A percentile compares a stretch with the other conserved stretches of the same genome.
phyloP scores from a whole-genome alignment of 2,888 invertebrate species.

The Balanococcus diminutus region DNA sequence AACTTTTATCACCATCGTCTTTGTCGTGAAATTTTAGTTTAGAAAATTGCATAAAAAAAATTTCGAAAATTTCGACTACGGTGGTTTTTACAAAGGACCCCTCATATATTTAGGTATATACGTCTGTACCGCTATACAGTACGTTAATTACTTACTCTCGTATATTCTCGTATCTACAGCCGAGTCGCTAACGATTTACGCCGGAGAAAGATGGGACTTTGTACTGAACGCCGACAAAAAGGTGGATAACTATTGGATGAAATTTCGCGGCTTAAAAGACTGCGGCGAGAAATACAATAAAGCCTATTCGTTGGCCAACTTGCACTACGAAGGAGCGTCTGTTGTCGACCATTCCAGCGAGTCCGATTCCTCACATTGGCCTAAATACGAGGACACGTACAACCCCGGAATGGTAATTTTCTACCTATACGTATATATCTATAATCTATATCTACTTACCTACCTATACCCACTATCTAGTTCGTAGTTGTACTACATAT shows the following conservation, averaged over 20 bases:
- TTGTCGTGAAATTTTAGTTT: no score
- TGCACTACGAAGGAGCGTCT: slow-evolving; percentile 70
- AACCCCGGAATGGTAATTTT: slow-evolving; percentile 60
- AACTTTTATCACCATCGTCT: no score
- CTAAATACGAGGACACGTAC: slow-evolving; percentile 65
- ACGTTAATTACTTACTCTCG: neutral
- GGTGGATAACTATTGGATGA: slow-evolving; percentile 79
- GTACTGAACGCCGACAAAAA: slow-evolving; percentile 75
- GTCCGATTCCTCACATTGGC: neutral
- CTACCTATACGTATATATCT: no score
- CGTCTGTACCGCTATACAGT: no score
- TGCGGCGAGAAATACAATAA: slow-evolving; percentile 75
- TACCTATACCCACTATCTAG: no score
- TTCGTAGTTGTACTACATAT: no score
- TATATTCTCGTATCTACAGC: slow-evolving; percentile 64
- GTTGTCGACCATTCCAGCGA: neutral
- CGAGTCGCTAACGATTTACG: slow-evolving; percentile 76
- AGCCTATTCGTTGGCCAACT: slow-evolving; percentile 72
- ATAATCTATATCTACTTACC: neutral
- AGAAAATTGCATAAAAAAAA: no score
- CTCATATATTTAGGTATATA: no score
- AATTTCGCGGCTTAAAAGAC: slow-evolving; percentile 84
- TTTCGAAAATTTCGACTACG: no score
- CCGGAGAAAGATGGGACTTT: slow-evolving; percentile 88
- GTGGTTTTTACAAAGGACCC: no score